A percentile compares a stretch with the other conserved stretches of the same genome.
These are phyloP conservation scores for Caenorhabditis virilis DNA, from an alignment of 2,888 invertebrate species.

Conservation along the genomic window DNA sequence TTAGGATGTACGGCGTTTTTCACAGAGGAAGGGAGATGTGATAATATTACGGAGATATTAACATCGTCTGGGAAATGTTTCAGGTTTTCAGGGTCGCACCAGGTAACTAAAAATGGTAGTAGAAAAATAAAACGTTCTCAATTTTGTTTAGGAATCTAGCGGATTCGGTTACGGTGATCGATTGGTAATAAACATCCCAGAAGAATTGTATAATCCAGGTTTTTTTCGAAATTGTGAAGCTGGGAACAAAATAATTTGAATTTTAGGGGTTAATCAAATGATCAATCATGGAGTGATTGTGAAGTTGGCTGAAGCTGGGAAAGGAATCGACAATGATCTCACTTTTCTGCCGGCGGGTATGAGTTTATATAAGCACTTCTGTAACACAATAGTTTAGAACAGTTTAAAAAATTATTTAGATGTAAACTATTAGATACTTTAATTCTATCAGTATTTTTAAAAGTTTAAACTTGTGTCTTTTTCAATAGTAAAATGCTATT, in stretches of 20 bases:
- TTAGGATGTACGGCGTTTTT: slow-evolving; percentile 55
- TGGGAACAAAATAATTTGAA: neutral
- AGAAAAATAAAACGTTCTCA: neutral
- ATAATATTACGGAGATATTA: slow-evolving; percentile 49
- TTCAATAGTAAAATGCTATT: no score
- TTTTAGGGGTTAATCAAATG: slow-evolving; percentile 52
- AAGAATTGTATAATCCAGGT: slow-evolving; percentile 52
- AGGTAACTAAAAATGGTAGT: slow-evolving; percentile 26
- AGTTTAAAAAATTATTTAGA: no score
- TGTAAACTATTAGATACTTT: no score
- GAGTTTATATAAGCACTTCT: no score
- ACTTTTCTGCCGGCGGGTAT: slow-evolving; percentile 56
- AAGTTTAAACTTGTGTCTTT: no score
- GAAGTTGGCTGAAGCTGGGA: slow-evolving; percentile 57
- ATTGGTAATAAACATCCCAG: slow-evolving; percentile 54
- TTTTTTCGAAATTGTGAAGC: slow-evolving; percentile 1
- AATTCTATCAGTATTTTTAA: no score
- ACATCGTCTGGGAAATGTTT: slow-evolving; percentile 64
- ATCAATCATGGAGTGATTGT: slow-evolving; percentile 63
- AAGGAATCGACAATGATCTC: slow-evolving; percentile 56
- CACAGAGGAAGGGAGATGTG: slow-evolving; percentile 42
- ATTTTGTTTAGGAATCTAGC: slow-evolving; percentile 36
- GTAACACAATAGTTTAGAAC: no score
- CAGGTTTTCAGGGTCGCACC: slow-evolving; percentile 49
- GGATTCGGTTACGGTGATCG: slow-evolving; percentile 59